Conservation (phyloP, 2,113 vertebrate genomes). For the Lagopus muta region DNA sequence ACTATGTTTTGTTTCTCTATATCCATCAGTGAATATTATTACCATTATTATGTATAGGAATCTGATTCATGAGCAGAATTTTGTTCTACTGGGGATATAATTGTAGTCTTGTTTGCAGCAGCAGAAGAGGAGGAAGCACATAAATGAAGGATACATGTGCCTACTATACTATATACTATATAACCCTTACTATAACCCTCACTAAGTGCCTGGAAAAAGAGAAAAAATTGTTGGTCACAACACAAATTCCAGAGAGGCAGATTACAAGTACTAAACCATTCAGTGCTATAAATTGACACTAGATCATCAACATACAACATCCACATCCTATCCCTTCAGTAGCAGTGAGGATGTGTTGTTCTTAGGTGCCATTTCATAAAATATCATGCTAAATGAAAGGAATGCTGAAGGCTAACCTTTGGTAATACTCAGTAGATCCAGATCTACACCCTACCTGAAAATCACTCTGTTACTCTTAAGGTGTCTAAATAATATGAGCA, state of each 20-base stretch:
- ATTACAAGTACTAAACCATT: not conserved
- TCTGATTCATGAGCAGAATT: not conserved
- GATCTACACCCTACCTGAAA: not conserved
- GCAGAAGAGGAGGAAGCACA: not conserved
- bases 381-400: not conserved
- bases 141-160: not conserved
- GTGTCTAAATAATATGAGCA: not conserved
- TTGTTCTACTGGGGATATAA: not conserved
- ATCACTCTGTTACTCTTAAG: not conserved
- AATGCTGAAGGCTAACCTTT: not conserved
- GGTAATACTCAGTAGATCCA: rapidly evolving
- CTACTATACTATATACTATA: not conserved
- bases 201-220: not conserved
- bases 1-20: not conserved
- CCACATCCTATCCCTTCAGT: rapidly evolving
- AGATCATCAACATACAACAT: rapidly evolving
- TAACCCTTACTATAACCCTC: not conserved
- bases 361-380: not conserved
- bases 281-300: not conserved
- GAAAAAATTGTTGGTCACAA: rapidly evolving
- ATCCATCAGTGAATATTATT: not conserved
- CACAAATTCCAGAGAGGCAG: not conserved
- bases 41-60: not conserved
- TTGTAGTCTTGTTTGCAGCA: not conserved
- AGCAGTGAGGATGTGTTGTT: too few relatives aligned